Percentiles rank a stretch among this genome's conserved stretches.
Evolutionary conservation across 1,140 invertebrate species (phyloP).

Genomic region (Lasioglossum baleicum): DNA sequence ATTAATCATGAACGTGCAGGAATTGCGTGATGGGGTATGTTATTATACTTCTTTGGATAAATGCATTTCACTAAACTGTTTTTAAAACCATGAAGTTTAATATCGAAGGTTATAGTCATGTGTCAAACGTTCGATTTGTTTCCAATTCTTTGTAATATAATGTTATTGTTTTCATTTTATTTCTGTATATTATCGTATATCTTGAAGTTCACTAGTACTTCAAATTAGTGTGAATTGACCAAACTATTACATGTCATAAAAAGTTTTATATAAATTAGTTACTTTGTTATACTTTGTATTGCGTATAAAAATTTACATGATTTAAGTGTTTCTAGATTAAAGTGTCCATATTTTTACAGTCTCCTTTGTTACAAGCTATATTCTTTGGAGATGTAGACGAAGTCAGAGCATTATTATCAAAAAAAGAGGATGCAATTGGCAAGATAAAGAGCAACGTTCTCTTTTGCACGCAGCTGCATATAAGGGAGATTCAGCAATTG

Average conservation of each 20-base stretch:
- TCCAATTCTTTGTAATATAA: background rate
- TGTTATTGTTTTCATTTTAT: background rate
- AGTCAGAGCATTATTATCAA: constrained; percentile 80
- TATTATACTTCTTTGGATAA: background rate
- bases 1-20: constrained; percentile 47
- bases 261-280: too few relatives aligned
- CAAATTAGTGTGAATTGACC: background rate
- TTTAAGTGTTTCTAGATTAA: background rate
- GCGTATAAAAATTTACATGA: too few relatives aligned
- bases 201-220: background rate
- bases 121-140: constrained; percentile 24
- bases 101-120: constrained; percentile 42
- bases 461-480: constrained; percentile 85
- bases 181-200: background rate
- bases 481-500: constrained; percentile 82
- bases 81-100: background rate
- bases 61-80: background rate
- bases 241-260: background rate
- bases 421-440: constrained; percentile 82
- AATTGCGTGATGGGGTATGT: constrained; percentile 52
- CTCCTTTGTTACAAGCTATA: constrained; percentile 83
- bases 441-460: constrained; percentile 82
- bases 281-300: too few relatives aligned
- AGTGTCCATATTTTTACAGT: constrained; percentile 74
- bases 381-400: constrained; percentile 82